Base-by-base conservation (phyloP, 2,113 vertebrate genomes). In the Spheniscus mendiculus region DNA sequence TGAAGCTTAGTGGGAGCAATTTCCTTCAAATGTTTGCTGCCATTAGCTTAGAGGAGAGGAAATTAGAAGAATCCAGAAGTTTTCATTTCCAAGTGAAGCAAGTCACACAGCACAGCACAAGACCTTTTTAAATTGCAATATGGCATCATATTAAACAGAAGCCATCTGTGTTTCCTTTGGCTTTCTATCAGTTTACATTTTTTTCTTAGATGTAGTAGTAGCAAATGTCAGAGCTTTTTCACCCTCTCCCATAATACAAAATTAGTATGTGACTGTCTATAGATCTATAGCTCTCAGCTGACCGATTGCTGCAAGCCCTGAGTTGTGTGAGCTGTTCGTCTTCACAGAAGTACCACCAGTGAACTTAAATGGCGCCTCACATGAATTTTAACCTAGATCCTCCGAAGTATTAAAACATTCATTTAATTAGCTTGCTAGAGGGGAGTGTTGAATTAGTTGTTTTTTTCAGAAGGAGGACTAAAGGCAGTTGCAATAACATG, bases 61-160 rank as follows among this genome's bases (percentile, higher is more conserved):
- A 96, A 88, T 83, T 44, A 81, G 59, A 86, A 63, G 52, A 72
- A 97, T 92, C 29, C 83, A 94, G 84, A 49, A 78, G 30, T 90
- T 97, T 95, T 97, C 53, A 65, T 86, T 91, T 91, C 88, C 81
- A 86, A 95, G 82, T 2, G 26, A 95, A 96, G 49, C 44, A 96
- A 93, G 79, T 72, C 79, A 74, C 53, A 88, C 20, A 93, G 81
- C 40, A 84, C 36, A 81, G 49, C 34, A 22, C 47, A 97, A 81
- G 59, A 74, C 84, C 83, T 93, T 93, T 97, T 62, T 6, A 79
- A 92, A 81, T 87, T 45, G 66, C 83, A 95, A 9, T 79, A 81
- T 49, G 45, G 87, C 34, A 88, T 87, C 49, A 42, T 61, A 74
- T 94, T 94, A 94, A 96, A 92, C 72, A 82, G 71, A 89, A 71